A percentile compares a stretch with the other conserved stretches of the same genome.
Evolutionary conservation across 2,888 invertebrate species (phyloP).

Genomic region (Archips crataeganus): DNA sequence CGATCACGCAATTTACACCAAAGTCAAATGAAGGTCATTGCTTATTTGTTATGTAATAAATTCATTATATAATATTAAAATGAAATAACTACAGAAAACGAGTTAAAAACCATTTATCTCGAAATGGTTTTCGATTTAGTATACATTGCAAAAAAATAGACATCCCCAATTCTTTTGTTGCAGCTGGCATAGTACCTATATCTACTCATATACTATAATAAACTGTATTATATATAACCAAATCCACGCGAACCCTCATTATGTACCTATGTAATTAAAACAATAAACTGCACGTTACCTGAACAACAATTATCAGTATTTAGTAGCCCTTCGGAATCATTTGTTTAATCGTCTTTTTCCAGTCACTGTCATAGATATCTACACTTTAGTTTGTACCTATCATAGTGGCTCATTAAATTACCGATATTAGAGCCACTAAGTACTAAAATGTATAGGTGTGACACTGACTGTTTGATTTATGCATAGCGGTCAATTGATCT

Average conservation of each 20-base stretch:
- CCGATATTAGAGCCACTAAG: background rate
- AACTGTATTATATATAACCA: background rate
- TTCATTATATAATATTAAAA: too few species aligned
- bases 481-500: too few species aligned
- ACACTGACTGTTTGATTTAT: background rate
- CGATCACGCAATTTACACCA: too few species aligned
- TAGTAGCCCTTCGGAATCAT: conserved; percentile 1
- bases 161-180: background rate
- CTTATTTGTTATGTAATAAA: too few species aligned
- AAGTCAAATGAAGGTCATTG: too few species aligned
- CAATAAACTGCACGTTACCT: conserved; percentile 39
- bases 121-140: too few species aligned
- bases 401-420: background rate
- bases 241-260: background rate
- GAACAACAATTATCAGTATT: conserved; percentile 37
- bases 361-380: background rate
- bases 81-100: too few species aligned
- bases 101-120: too few species aligned
- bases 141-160: too few species aligned
- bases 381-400: background rate
- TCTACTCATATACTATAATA: background rate
- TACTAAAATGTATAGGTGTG: background rate
- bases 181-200: background rate
- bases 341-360: background rate
- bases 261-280: background rate